Base-by-base conservation (phyloP, 2,888 invertebrate species). In the Sinelater perroti region DNA sequence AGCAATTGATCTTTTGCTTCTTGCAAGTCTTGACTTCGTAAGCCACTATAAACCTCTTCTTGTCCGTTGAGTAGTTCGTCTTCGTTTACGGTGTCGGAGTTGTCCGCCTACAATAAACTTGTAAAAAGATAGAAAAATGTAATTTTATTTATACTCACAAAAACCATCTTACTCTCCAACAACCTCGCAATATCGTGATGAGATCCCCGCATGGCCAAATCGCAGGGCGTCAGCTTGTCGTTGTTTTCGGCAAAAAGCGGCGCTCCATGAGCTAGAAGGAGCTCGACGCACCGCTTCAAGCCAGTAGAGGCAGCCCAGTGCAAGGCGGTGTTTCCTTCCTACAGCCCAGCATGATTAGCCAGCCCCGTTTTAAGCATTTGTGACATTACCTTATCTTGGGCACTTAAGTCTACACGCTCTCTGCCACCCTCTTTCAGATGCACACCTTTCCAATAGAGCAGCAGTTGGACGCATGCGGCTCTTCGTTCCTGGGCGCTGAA, bases 1-100 rank as follows among this genome's bases (percentile, higher is more conserved):
- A 88, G 75, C 46, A 88, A 77, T 69, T 87, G 85, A 71, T 88
- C 87, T 74, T 88, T 88, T 24, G 86, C 86, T 73, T 88, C 87
- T 70, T 87, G 87, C 24, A 88, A 76, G 70, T 88, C 87, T 73
- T 87, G 87, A 56, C 86, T 84, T 51, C 86, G 75, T 53, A 88
- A 73, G 3, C 87, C 87, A 67, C 81, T 81, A 70, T 83, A 83
- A n/a, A 81, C 81, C 68, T 83, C 82, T 52, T 80, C 80, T 53
- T 78, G 78, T 53, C 79, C 80, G n/a, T 72, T 77, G 36, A 75
- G 66, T 10, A 77, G 70, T 65, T 82, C 81, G 44, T 80, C 81
- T 69, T 82, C 82, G 63, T 82, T 82, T 16, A 82, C 77, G 1
- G 78, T 75, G 64, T 81, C 80, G 5, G 76, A 72, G 53, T 76